Conservation (phyloP, 2,113 vertebrate species). For the Ardeotis arabs region DNA sequence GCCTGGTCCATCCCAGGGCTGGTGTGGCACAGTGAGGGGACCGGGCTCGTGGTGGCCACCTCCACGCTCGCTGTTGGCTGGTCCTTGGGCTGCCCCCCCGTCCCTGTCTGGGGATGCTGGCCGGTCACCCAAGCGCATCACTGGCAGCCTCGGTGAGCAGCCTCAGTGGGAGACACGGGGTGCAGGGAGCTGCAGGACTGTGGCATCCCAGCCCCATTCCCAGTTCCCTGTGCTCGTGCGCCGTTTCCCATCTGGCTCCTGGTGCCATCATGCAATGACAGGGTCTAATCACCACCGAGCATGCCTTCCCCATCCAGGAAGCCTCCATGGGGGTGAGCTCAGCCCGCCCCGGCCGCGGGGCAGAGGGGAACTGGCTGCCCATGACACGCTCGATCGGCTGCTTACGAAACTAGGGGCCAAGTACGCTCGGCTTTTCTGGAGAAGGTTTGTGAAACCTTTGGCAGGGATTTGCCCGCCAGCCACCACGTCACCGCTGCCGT, state of each 20-base stretch:
- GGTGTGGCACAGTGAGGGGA: neutral
- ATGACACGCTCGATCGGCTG: neutral
- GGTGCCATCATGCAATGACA: accelerated
- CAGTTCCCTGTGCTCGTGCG: neutral
- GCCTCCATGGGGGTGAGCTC: neutral
- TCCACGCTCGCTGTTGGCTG: accelerated
- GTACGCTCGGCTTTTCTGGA: constrained; percentile 18
- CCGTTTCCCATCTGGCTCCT: neutral
- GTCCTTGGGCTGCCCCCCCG: neutral
- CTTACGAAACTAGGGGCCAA: constrained; percentile 39
- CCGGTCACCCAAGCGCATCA: accelerated
- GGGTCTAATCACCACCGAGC: neutral
- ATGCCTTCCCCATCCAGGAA: neutral
- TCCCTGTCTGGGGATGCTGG: neutral
- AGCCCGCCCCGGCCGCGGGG: neutral
- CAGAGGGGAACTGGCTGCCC: constrained; percentile 7
- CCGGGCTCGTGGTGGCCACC: accelerated
- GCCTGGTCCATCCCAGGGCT: neutral
- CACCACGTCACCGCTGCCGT: neutral
- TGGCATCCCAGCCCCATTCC: neutral
- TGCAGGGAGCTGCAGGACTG: neutral
- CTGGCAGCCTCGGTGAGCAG: neutral
- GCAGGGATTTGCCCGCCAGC: constrained; percentile 50
- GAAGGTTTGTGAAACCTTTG: constrained; percentile 57
- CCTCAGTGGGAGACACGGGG: accelerated